Percentiles rank a stretch among this genome's conserved stretches.
Evolutionary conservation across 2,888 invertebrate species (phyloP).

Genomic region (Phalera bucephala): DNA sequence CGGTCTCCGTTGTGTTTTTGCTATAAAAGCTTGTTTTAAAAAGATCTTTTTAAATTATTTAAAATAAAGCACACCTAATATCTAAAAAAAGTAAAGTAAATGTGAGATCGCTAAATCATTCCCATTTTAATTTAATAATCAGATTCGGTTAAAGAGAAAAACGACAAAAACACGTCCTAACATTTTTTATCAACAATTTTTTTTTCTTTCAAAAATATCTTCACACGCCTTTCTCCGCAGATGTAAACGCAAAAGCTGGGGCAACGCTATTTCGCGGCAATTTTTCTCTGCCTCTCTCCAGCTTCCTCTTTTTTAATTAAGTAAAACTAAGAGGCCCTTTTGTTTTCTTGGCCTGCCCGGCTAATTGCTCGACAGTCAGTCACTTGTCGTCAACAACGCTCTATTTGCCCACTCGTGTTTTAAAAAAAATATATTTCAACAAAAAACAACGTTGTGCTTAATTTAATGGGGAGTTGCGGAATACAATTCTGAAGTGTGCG

Average conservation of each 20-base stretch:
- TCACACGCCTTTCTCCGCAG: constrained; percentile 1
- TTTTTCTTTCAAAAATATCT: no score
- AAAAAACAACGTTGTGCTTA: constrained; percentile 22
- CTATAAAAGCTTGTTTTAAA: no score
- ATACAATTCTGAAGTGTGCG: no score
- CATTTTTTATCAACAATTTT: no score
- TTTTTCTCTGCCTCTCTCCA: constrained; percentile 48
- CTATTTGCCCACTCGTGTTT: constrained; percentile 56
- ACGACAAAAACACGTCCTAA: no score
- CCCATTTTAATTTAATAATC: no score
- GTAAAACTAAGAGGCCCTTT: constrained; percentile 70
- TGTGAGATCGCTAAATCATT: no score
- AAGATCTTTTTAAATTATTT: no score
- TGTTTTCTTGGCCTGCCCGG: constrained; percentile 52
- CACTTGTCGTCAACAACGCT: constrained; percentile 66
- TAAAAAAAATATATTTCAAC: constrained; percentile 35
- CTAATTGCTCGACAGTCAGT: constrained; percentile 75
- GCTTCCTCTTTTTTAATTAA: constrained; percentile 70
- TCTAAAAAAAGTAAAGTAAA: no score
- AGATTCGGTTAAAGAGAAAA: no score
- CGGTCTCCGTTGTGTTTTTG: no score
- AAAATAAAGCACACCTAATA: no score
- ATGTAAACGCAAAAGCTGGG: constrained; percentile 9
- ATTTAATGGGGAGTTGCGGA: constrained; percentile 9
- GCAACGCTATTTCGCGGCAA: constrained; percentile 40